phyloP scores from a whole-genome alignment of 2,888 invertebrate species.

The Limulus polyphemus region DNA sequence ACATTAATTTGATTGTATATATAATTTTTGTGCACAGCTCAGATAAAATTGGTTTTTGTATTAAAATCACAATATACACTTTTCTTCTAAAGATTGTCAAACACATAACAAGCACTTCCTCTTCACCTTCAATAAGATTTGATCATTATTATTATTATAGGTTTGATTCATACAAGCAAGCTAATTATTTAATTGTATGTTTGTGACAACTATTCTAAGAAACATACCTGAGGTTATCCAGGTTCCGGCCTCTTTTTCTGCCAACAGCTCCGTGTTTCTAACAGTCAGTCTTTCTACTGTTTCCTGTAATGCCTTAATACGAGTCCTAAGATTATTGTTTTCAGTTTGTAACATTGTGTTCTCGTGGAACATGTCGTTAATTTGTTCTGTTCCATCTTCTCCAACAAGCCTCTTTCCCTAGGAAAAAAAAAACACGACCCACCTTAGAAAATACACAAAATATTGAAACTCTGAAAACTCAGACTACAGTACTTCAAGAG shows the following conservation, averaged over 20 bases:
- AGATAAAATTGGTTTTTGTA: too few species aligned
- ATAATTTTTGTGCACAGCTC: too few species aligned
- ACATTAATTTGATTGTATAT: too few species aligned
- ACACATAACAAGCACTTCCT: too few species aligned
- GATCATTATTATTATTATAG: not conserved
- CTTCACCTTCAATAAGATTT: not conserved
- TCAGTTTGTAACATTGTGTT: conserved; percentile 83
- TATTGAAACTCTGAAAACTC: not conserved
- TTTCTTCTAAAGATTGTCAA: too few species aligned
- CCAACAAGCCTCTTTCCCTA: conserved; percentile 77
- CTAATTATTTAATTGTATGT: not conserved
- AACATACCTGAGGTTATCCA: conserved; percentile 43
- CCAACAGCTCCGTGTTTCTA: conserved; percentile 64
- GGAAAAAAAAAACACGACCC: conserved; percentile 5
- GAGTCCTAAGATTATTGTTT: conserved; percentile 67
- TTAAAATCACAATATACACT: too few species aligned
- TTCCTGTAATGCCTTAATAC: conserved; percentile 88
- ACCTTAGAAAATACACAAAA: not conserved
- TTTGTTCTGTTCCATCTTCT: conserved; percentile 69
- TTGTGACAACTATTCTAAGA: conserved; percentile 5
- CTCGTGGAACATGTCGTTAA: conserved; percentile 92
- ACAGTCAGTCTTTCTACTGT: conserved; percentile 75
- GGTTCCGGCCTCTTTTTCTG: conserved; percentile 57
- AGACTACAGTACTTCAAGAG: not conserved
- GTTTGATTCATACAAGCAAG: not conserved